These are phyloP conservation scores for Oithona nana DNA, from an alignment of 2,888 invertebrate species.

Conservation along the genomic window DNA sequence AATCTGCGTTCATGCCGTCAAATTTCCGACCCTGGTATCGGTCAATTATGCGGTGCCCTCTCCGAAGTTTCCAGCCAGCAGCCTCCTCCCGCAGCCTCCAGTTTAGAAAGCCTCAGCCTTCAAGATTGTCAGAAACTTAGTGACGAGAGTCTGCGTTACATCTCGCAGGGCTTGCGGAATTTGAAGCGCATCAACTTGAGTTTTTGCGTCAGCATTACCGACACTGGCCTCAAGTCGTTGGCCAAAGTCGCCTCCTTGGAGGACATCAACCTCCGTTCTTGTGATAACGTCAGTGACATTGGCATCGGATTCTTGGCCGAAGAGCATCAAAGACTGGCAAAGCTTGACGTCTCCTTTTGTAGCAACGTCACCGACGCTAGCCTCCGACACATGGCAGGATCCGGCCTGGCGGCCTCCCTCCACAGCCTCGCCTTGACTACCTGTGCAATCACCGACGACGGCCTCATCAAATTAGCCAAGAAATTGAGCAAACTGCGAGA, in stretches of 20 bases:
- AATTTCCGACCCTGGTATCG: conserved; percentile 73
- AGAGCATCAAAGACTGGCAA: conserved; percentile 53
- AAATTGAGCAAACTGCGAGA: conserved; percentile 66
- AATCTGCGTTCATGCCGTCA: conserved; percentile 83
- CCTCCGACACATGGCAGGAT: conserved; percentile 57
- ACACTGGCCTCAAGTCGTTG: conserved; percentile 67
- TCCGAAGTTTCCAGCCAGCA: conserved; percentile 22
- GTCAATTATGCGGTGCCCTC: conserved; percentile 47
- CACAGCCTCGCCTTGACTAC: conserved; percentile 66
- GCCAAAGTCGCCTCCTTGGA: conserved; percentile 63
- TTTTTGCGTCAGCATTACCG: conserved; percentile 86
- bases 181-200: conserved; percentile 74
- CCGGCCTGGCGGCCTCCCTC: conserved; percentile 57
- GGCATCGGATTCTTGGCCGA: conserved; percentile 81
- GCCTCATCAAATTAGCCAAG: conserved; percentile 60
- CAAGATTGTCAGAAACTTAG: conserved; percentile 88
- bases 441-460: conserved; percentile 80
- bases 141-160: conserved; percentile 70
- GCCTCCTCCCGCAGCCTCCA: conserved; percentile 35
- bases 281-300: conserved; percentile 80
- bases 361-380: conserved; percentile 86
- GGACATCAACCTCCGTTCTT: conserved; percentile 71
- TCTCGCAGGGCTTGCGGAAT: conserved; percentile 54
- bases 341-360: conserved; percentile 82
- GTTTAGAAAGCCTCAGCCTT: conserved; percentile 28